A percentile compares a stretch with the other conserved stretches of the same genome.
Conservation (phyloP, 1,140 invertebrate genomes). For the Eufriesea mexicana region DNA sequence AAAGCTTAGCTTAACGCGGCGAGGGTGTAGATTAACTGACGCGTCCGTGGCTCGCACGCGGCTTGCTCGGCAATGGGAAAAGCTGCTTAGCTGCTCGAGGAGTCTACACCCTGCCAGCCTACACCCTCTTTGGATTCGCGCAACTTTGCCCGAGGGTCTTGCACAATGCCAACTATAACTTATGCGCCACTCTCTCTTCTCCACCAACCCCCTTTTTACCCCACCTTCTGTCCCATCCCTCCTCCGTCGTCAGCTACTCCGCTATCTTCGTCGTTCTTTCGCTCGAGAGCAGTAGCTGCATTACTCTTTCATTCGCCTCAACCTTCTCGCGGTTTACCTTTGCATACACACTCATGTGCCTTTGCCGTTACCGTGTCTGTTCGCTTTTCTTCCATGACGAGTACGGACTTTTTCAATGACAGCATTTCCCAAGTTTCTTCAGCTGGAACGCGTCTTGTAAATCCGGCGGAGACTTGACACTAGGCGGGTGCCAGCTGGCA, state of each 20-base stretch:
- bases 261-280: not conserved
- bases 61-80: conserved; percentile 27
- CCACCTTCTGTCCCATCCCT: not conserved
- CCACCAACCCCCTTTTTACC: not conserved
- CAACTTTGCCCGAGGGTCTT: conserved; percentile 63
- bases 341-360: not conserved
- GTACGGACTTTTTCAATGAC: not conserved
- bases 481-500: not conserved
- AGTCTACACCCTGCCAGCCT: conserved; percentile 22
- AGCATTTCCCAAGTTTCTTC: not conserved
- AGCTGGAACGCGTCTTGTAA: conserved; percentile 6
- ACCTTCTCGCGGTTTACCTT: conserved; percentile 37
- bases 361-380: not conserved
- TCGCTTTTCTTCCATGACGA: not conserved
- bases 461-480: not conserved
- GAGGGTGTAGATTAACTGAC: conserved; percentile 48
- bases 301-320: conserved; percentile 33
- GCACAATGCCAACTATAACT: conserved; percentile 72
- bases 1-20: conserved; percentile 58
- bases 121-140: conserved; percentile 53
- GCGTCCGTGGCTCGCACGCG: conserved; percentile 40
- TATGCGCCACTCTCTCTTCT: conserved; percentile 47
- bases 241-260: not conserved
- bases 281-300: conserved; percentile 17
- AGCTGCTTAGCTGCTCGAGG: conserved; percentile 41